phyloP scores from a whole-genome alignment of 2,888 invertebrate genomes.

The Eledona agricola region DNA sequence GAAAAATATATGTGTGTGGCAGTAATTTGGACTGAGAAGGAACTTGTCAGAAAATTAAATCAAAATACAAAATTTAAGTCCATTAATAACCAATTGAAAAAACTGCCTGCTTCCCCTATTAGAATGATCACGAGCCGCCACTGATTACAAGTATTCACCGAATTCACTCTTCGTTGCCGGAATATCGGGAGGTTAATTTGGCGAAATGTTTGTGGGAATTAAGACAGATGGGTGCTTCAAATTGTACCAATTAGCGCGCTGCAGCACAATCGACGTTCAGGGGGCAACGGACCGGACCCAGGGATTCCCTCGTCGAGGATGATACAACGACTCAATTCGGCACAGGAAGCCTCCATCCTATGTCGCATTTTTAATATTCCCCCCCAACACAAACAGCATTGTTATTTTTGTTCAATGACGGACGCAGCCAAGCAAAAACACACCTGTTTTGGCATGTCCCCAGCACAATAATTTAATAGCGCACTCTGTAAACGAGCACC shows the following conservation, averaged over 20 bases:
- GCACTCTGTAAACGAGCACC: slow-evolving; percentile 4
- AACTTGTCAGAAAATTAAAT: too few species aligned
- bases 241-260: slow-evolving; percentile 28
- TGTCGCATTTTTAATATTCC: slow-evolving; percentile 15
- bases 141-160: slow-evolving; percentile 25
- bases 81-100: too few species aligned
- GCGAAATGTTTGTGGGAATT: slow-evolving; percentile 26
- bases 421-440: slow-evolving; percentile 25
- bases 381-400: slow-evolving; percentile 20
- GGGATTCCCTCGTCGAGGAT: too few species aligned
- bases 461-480: slow-evolving; percentile 24
- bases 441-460: slow-evolving; percentile 34
- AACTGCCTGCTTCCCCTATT: too few species aligned
- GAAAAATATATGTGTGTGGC: too few species aligned
- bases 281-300: too few species aligned
- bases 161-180: slow-evolving; percentile 27
- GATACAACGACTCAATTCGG: too few species aligned
- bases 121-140: slow-evolving; percentile 15
- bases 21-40: too few species aligned
- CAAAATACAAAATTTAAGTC: too few species aligned
- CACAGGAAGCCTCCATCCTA: too few species aligned
- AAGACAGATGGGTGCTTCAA: slow-evolving; percentile 21
- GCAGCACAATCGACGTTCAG: too few species aligned
- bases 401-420: slow-evolving; percentile 31
- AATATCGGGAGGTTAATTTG: slow-evolving; percentile 30